These are phyloP conservation scores for Cyrtonyx montezumae DNA, from an alignment of 2,113 vertebrate species.

Conservation along the genomic window DNA sequence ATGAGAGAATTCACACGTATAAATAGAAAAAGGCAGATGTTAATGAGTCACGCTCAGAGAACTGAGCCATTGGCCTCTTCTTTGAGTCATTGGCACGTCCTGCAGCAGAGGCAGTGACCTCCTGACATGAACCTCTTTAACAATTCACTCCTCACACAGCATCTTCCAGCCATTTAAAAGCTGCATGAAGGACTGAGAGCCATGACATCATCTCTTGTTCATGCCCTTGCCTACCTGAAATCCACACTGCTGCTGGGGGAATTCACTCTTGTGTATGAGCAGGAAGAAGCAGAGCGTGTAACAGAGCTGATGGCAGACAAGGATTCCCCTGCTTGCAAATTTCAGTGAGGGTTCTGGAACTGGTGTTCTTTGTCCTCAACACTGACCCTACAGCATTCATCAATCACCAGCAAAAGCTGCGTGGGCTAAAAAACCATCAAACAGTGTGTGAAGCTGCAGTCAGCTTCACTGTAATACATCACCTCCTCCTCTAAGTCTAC, in stretches of 20 bases:
- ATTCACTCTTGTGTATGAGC: not conserved
- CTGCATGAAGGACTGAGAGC: not conserved
- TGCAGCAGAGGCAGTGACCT: conserved; percentile 30
- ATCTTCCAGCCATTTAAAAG: conserved; percentile 13
- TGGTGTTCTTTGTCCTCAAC: not conserved
- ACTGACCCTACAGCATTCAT: not conserved
- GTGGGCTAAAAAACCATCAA: not conserved
- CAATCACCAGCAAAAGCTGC: not conserved
- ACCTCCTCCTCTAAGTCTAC: not conserved
- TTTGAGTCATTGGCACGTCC: conserved; percentile 22
- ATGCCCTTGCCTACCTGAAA: not conserved
- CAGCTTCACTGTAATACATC: not conserved
- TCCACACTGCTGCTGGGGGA: not conserved
- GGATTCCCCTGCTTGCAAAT: not conserved
- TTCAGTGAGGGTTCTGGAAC: not conserved
- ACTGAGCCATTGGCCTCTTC: conserved; percentile 36
- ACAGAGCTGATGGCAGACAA: not conserved
- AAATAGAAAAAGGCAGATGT: conserved; percentile 56
- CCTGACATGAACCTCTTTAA: conserved; percentile 15
- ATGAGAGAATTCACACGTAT: conserved; percentile 29
- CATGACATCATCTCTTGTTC: conserved; percentile 42
- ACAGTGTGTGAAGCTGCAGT: not conserved
- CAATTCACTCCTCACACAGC: conserved; percentile 45
- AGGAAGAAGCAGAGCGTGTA: not conserved
- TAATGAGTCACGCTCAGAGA: conserved; percentile 22